Evolutionary conservation across 2,888 invertebrate species (phyloP).

Genomic region (Melieria omissa): DNA sequence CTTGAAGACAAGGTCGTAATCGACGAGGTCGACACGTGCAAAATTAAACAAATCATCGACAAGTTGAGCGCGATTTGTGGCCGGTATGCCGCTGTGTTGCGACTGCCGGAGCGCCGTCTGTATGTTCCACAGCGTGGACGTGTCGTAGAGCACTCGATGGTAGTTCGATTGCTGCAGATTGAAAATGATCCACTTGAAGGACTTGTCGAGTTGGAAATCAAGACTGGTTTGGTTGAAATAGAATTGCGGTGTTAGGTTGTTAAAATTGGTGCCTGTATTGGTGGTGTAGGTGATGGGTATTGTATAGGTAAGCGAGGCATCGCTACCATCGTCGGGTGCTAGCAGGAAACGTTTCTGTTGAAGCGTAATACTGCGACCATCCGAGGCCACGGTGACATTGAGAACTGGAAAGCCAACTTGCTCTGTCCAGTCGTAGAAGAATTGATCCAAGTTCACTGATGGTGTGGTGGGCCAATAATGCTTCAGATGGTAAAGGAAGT

Average conservation of each 20-base stretch:
- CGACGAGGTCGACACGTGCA: slow-evolving; percentile 70
- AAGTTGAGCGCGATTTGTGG: slow-evolving; percentile 77
- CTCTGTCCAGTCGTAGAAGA: slow-evolving; percentile 73
- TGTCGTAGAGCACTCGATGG: slow-evolving; percentile 78
- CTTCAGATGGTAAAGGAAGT: slow-evolving; percentile 69
- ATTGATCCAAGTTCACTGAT: slow-evolving; percentile 55
- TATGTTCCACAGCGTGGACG: slow-evolving; percentile 68
- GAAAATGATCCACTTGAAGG: slow-evolving; percentile 58
- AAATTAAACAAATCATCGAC: slow-evolving; percentile 79
- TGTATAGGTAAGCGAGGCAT: slow-evolving; percentile 50
- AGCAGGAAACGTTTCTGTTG: slow-evolving; percentile 55
- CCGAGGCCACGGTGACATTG: slow-evolving; percentile 61
- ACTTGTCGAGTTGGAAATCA: slow-evolving; percentile 30
- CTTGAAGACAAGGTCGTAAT: slow-evolving; percentile 69
- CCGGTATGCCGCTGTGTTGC: slow-evolving; percentile 51
- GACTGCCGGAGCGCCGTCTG: slow-evolving; percentile 43
- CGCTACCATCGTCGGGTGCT: slow-evolving; percentile 45
- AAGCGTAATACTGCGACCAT: slow-evolving; percentile 39
- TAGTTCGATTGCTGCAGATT: slow-evolving; percentile 60
- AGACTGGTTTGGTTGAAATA: slow-evolving; percentile 47
- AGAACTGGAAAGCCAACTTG: slow-evolving; percentile 76
- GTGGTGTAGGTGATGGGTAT: slow-evolving; percentile 60
- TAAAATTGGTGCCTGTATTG: slow-evolving; percentile 48
- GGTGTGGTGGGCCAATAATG: slow-evolving; percentile 52
- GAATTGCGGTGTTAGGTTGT: slow-evolving; percentile 47